Evolutionary conservation across 2,888 invertebrate genomes (phyloP).

Genomic region (Drosophila neonasuta): DNA sequence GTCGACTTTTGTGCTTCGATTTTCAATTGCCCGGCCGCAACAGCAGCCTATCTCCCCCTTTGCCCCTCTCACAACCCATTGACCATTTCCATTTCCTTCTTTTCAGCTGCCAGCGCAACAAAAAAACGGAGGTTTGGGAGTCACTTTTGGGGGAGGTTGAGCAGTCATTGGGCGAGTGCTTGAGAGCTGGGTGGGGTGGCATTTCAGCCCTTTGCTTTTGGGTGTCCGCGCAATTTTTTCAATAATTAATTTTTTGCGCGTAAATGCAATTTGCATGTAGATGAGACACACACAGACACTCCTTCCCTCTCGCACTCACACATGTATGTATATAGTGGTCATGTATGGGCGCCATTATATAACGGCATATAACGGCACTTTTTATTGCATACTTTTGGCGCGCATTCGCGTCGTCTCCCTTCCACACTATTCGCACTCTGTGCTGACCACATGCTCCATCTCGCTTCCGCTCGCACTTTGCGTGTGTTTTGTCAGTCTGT

Average conservation of each 20-base stretch:
- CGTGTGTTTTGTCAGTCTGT: conserved; percentile 48
- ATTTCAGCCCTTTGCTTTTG: conserved; percentile 27
- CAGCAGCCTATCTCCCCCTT: conserved; percentile 35
- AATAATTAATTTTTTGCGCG: conserved; percentile 78
- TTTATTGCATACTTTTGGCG: conserved; percentile 60
- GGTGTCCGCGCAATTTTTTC: conserved; percentile 67
- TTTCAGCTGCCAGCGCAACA: conserved; percentile 15
- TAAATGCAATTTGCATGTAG: conserved; percentile 76
- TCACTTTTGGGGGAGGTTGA: neutral
- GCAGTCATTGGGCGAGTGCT: neutral
- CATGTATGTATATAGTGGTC: conserved; percentile 5
- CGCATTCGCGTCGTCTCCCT: conserved; percentile 50
- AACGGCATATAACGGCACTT: conserved; percentile 40
- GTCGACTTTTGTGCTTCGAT: conserved; percentile 68
- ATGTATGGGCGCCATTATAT: conserved; percentile 34
- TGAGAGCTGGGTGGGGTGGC: conserved; percentile 4
- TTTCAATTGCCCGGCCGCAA: conserved; percentile 60
- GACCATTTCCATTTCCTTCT: conserved; percentile 40
- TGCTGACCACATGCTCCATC: conserved; percentile 27
- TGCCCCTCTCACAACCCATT: conserved; percentile 22
- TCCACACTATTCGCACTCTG: conserved; percentile 13
- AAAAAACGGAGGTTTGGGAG: conserved; percentile 1
- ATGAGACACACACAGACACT: conserved; percentile 36
- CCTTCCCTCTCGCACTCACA: neutral
- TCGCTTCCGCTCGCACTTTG: conserved; percentile 16